These are phyloP conservation scores for Erebia palarica DNA, from an alignment of 2,888 invertebrate species.

Conservation along the genomic window DNA sequence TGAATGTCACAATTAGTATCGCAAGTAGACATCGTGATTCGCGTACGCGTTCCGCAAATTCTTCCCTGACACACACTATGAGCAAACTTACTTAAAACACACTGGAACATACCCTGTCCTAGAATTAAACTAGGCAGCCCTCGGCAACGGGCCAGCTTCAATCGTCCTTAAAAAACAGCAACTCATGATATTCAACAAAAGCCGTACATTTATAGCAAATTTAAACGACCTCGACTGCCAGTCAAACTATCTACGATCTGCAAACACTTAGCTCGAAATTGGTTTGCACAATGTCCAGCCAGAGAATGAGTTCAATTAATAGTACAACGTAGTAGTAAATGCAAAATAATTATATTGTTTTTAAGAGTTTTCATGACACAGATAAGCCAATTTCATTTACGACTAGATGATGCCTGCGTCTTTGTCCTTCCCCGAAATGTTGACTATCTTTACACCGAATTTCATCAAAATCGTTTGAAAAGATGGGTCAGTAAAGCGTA, in stretches of 20 bases:
- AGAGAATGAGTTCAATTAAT: not conserved
- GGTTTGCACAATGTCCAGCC: constrained; percentile 9
- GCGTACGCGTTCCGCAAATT: no score
- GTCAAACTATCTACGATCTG: constrained; percentile 25
- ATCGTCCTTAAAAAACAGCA: constrained; percentile 4
- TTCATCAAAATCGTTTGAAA: no score
- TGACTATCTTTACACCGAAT: no score
- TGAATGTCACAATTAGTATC: no score
- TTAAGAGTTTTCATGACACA: not conserved
- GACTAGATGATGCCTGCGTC: not conserved
- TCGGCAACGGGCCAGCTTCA: not conserved
- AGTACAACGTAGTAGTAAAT: no score
- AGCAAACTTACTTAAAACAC: not conserved
- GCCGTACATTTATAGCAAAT: constrained; percentile 17
- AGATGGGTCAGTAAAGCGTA: no score
- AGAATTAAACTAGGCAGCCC: not conserved
- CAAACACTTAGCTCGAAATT: constrained; percentile 20
- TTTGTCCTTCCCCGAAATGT: no score
- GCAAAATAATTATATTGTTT: not conserved
- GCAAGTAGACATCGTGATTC: no score
- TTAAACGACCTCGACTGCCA: constrained; percentile 26
- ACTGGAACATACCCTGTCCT: not conserved
- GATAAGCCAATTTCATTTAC: not conserved
- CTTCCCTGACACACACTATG: no score
- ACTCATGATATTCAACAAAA: constrained; percentile 9